Evolutionary conservation across 2,888 invertebrate genomes (phyloP).

Genomic region (Heliconius ethilla): DNA sequence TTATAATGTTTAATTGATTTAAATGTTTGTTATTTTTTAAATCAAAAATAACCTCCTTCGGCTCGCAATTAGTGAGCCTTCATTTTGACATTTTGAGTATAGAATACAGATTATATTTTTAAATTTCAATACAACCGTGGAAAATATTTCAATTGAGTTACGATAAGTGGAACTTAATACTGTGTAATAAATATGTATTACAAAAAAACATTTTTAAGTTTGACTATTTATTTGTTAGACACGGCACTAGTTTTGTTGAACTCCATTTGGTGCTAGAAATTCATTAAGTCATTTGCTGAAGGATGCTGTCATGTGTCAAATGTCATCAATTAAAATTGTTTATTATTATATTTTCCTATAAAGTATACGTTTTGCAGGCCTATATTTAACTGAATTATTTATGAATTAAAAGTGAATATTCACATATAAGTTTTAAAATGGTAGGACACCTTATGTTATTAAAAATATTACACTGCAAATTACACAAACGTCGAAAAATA

Average conservation of each 20-base stretch:
- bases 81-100: background rate
- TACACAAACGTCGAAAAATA: conserved; percentile 42
- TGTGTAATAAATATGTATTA: too few relatives aligned
- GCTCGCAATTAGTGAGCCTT: conserved; percentile 1
- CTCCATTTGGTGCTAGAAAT: too few relatives aligned
- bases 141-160: background rate
- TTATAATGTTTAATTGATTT: background rate
- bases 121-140: background rate
- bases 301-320: background rate
- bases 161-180: background rate
- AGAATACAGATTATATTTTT: background rate
- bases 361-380: background rate
- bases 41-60: background rate
- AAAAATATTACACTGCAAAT: conserved; percentile 62
- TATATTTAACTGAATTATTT: background rate
- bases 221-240: too few relatives aligned
- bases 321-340: conserved; percentile 8
- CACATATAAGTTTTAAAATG: conserved; percentile 49
- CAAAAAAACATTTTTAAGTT: too few relatives aligned
- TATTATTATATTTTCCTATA: background rate
- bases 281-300: background rate
- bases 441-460: conserved; percentile 58
- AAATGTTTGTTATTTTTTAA: background rate
- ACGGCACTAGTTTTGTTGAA: background rate
- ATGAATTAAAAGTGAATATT: conserved; percentile 8